Conservation (phyloP, 2,888 invertebrate genomes). For the Torymus aiolomorphi region DNA sequence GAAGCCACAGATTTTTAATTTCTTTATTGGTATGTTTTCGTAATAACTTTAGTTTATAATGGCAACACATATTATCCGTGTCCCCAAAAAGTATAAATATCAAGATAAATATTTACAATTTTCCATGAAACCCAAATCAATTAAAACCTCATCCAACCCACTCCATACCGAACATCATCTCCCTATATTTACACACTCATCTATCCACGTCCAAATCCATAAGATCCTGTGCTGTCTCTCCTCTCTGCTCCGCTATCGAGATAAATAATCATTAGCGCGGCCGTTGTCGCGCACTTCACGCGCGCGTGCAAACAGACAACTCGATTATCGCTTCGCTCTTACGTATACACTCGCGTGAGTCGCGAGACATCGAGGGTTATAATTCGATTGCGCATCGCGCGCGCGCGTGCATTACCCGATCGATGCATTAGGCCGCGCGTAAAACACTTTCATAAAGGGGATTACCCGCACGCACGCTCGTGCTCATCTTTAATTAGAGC, state of each 20-base stretch:
- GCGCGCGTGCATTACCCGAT: conserved; percentile 28
- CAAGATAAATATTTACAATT: no score
- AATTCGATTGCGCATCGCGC: conserved; percentile 27
- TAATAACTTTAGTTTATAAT: no score
- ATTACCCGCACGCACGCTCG: conserved; percentile 23
- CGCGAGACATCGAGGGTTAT: conserved; percentile 6
- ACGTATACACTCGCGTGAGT: background rate
- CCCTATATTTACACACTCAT: no score
- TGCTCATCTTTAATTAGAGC: conserved; percentile 17
- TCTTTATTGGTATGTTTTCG: no score
- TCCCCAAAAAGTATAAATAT: no score
- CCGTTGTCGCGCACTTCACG: conserved; percentile 1
- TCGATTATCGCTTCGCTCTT: conserved; percentile 37
- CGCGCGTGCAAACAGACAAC: conserved; percentile 36
- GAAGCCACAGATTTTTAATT: no score
- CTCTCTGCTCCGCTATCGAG: conserved; percentile 20
- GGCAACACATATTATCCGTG: no score
- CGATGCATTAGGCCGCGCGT: conserved; percentile 44
- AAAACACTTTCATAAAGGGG: conserved; percentile 42
- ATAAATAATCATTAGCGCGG: conserved; percentile 46
- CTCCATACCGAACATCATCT: no score
- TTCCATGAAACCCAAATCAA: no score
- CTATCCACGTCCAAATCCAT: no score
- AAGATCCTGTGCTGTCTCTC: no score
- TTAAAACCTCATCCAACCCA: no score